Evolutionary conservation across 2,113 vertebrate species (phyloP), one percentile per base, ranked within the genome.

Genomic region (Rhinogobius similis): DNA sequence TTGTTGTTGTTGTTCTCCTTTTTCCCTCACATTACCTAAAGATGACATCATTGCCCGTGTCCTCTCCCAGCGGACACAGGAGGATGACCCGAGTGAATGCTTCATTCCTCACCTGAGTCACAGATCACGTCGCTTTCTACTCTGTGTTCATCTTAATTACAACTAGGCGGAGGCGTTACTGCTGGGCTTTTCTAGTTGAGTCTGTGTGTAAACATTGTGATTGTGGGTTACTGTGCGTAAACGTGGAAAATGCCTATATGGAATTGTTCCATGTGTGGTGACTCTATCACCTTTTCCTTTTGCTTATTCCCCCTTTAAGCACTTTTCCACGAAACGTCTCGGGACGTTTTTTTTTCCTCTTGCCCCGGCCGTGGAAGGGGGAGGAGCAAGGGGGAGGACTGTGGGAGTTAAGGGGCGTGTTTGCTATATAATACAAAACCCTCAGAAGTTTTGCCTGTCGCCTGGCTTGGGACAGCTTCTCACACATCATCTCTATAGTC

Each of bases 361-460:
- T 86, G 73, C 63, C 80, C 81, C 77, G 81, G 63, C 43, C 24
- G 69, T 77, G 75, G 73, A 66, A 81, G 82, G 82, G n/a, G 79
- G 76, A 82, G 78, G 79, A 87, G 84, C 78, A 61, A 86, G 78
- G 70, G 63, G 76, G 84, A 75, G 77, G 86, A 87, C 69, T 70
- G 73, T 82, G 76, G 82, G 72, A 80, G 72, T 59, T n/a, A 89
- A 90, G 89, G 91, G 93, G 92, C 91, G 92, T 91, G 91, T 87
- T 89, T 82, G 76, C 80, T 94, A 94, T 94, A 94, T 88, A 94
- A 92, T 78, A 86, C 76, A 88, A 90, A 82, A 88, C 91, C 68
- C 91, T 89, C 77, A 89, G 88, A 93, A 94, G 76, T 93, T 94
- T 93, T 92, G 93, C 83, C 93, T 93, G 93, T 94, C 93, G 92